Evolutionary conservation across 2,888 invertebrate species (phyloP).

Genomic region (Drosophila borborema): DNA sequence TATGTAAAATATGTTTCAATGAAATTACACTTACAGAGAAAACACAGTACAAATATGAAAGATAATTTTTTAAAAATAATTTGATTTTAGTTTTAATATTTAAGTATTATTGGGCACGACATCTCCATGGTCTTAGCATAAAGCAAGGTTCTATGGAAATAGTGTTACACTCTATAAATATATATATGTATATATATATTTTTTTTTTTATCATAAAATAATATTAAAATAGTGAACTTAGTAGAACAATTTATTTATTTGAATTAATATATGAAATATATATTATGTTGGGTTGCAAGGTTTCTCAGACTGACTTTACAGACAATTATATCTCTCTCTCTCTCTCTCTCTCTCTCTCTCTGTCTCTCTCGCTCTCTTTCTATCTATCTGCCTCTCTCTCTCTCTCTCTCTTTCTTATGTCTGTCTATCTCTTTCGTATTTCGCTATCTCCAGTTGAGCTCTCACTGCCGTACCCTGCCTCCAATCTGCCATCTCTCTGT

Average conservation of each 20-base stretch:
- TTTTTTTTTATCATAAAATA: neutral
- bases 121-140: too few species aligned
- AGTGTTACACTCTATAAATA: too few species aligned
- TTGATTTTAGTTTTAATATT: neutral
- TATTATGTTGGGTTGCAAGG: too few species aligned
- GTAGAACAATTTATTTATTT: too few species aligned
- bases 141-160: too few species aligned
- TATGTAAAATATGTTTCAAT: neutral
- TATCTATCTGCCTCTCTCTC: neutral
- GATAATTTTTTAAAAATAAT: neutral
- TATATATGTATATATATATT: neutral
- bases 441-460: too few species aligned
- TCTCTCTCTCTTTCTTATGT: too few species aligned
- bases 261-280: too few species aligned
- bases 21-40: neutral
- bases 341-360: neutral
- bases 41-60: neutral
- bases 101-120: neutral
- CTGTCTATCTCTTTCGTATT: too few species aligned
- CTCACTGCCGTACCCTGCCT: too few species aligned
- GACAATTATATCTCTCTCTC: neutral
- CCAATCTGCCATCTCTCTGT: too few species aligned
- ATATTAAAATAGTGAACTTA: neutral
- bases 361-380: neutral
- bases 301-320: too few species aligned